Evolutionary conservation across 2,888 invertebrate genomes (phyloP), one percentile per base, ranked within the genome.

Genomic region (Epirrhoe tristata): DNA sequence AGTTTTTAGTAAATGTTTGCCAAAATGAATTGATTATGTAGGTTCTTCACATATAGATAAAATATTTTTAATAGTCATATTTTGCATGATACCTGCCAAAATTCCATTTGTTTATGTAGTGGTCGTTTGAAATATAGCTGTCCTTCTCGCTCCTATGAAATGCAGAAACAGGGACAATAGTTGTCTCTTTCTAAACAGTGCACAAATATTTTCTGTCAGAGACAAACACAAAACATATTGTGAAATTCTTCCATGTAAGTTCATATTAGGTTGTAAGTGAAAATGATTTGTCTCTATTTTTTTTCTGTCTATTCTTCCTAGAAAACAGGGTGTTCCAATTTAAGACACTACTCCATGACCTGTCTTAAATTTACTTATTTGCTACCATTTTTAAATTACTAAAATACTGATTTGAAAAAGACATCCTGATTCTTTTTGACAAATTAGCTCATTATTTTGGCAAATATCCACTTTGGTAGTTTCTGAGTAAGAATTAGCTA

Each of bases 191-290:
- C 12, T 14, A 56, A 52, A 61, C 74, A 74, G 80, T 82, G 89
- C 89, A 88, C 90, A 89, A 90, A 86, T 31, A 16, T 68, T 59
- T 66, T 70, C 77, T 81, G 80, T 83, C 57, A 61, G 56, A 53
- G 57, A 50, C 58, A 53, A 32, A 46, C 7, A 16, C 16, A 34
- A 50, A 31, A 17, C 24, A 54, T 54, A 36, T 81, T 79, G 78
- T 79, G 70, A 66, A 77, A 72, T 82, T 86, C 87, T 90, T 89
- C 88, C 88, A 87, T 82, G 75, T 83, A 84, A 75, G 80, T 89
- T 89, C 77, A 72, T 80, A 74, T 82, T 88, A 89, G 83, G 81
- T 81, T 75, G 79, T 86, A 87, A 85, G 80, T 74, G 77, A 76
- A 80, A 83, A 80, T 75, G 77, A 69, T 76, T 78, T 71, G 80